Conservation (phyloP, 2,888 invertebrate species). For the Salticus scenicus region DNA sequence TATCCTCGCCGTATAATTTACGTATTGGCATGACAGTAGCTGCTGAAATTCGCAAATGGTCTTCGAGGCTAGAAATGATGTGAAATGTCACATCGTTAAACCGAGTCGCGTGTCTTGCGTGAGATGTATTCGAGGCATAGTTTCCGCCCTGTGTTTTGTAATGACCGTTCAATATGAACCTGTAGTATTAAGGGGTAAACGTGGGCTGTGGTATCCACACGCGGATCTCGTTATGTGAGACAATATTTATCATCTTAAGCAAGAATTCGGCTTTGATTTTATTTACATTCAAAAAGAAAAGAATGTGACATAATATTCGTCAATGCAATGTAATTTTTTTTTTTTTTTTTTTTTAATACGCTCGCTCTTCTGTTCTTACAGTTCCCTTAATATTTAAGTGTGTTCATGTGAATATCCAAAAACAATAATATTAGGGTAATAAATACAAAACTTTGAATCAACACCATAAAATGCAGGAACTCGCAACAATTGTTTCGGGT, state of each 20-base stretch:
- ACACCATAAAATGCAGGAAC: no score
- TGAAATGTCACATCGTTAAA: not conserved
- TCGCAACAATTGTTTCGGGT: no score
- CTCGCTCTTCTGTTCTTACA: no score
- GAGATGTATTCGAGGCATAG: not conserved
- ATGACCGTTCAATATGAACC: not conserved
- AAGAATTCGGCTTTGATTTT: not conserved
- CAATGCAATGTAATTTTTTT: no score
- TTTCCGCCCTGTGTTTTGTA: constrained; percentile 7
- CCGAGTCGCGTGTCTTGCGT: not conserved
- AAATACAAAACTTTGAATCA: no score
- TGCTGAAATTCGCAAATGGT: not conserved
- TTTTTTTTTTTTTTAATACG: no score
- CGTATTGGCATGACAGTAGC: not conserved
- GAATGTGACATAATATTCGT: no score
- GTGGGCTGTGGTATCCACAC: not conserved
- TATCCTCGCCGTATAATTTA: no score
- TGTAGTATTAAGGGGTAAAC: not conserved
- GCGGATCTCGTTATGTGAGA: not conserved
- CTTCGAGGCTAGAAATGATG: not conserved
- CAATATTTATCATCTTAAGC: constrained; percentile 3
- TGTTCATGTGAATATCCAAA: no score
- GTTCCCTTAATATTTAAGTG: no score
- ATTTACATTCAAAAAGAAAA: no score
- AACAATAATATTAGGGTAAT: no score